phyloP scores from a whole-genome alignment of 2,113 vertebrate genomes.

The Psammodynastes pulverulentus region DNA sequence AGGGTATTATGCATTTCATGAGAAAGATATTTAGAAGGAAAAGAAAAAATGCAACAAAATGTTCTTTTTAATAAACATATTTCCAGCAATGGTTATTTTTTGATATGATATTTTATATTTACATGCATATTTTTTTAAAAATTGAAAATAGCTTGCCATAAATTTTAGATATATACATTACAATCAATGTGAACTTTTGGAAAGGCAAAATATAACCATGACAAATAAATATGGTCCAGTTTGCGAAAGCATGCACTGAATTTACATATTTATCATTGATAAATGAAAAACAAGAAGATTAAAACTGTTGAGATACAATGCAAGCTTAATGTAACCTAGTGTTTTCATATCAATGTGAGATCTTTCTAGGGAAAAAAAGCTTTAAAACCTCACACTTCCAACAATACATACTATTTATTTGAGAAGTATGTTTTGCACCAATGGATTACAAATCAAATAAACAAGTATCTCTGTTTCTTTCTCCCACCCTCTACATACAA shows the following conservation, averaged over 20 bases:
- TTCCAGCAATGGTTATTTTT: background rate
- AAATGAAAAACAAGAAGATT: background rate
- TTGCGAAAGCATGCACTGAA: background rate
- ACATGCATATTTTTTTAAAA: background rate
- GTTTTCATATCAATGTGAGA: slow-evolving; percentile 13
- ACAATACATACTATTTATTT: background rate
- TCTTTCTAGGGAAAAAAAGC: background rate
- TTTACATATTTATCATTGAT: background rate
- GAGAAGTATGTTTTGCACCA: background rate
- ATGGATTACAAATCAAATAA: background rate
- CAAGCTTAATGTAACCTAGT: fast-evolving
- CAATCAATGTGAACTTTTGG: background rate
- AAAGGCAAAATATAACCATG: background rate
- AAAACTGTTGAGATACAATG: slow-evolving; percentile 10
- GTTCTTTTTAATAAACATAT: background rate
- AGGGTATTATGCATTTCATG: background rate
- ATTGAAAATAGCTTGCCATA: background rate
- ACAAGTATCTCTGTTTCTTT: background rate
- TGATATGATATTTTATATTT: background rate
- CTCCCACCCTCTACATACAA: background rate
- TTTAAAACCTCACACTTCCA: background rate
- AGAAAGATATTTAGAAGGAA: background rate
- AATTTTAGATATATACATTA: background rate
- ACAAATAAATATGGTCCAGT: background rate
- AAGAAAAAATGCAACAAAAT: background rate